A percentile compares a stretch with the other conserved stretches of the same genome.
These are phyloP conservation scores for Parasteatoda lunata DNA, from an alignment of 2,888 invertebrate species.

Conservation along the genomic window DNA sequence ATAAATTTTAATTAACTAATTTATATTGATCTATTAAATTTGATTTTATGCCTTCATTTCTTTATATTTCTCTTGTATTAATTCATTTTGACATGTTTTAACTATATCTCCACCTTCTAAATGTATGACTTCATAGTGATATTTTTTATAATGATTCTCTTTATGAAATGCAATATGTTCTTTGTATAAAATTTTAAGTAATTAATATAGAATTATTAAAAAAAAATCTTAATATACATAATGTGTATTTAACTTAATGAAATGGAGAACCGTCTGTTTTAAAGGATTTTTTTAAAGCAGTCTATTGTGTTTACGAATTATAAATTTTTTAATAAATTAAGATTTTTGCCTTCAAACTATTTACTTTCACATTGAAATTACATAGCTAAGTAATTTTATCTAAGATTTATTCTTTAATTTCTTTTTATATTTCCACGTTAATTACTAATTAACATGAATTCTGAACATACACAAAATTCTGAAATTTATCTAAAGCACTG, in stretches of 20 bases:
- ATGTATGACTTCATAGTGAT: neutral
- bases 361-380: too few species aligned
- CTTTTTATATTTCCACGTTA: too few species aligned
- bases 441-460: too few species aligned
- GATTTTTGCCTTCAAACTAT: too few species aligned
- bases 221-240: neutral
- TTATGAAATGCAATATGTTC: neutral
- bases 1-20: too few species aligned
- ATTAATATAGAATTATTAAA: neutral
- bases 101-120: neutral
- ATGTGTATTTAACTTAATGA: too few species aligned
- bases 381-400: too few species aligned
- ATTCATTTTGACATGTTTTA: neutral
- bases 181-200: neutral
- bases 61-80: neutral
- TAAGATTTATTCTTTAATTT: too few species aligned
- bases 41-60: neutral
- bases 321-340: too few species aligned
- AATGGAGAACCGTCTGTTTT: neutral
- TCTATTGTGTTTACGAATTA: too few species aligned
- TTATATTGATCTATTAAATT: neutral
- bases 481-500: too few species aligned
- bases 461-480: too few species aligned
- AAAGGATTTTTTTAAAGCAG: neutral
- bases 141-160: neutral